Percentiles rank a stretch among this genome's conserved stretches.
phyloP scores from a whole-genome alignment of 2,888 invertebrate species.

The Beris morrisii region DNA sequence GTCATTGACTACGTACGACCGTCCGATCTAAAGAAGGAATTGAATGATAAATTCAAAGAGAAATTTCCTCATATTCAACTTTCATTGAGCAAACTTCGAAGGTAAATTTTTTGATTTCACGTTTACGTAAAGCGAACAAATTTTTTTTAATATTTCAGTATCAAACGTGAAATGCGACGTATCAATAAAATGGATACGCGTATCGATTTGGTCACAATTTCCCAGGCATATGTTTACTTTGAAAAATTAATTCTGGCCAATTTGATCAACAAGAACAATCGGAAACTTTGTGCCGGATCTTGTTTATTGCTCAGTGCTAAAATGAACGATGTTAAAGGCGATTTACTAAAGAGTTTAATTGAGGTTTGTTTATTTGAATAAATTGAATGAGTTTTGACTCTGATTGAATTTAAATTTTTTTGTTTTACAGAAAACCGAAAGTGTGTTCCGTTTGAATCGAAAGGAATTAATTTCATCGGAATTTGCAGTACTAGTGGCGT shows the following conservation, averaged over 20 bases:
- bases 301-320: slow-evolving; percentile 93
- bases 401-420: slow-evolving; percentile 9
- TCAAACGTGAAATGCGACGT: slow-evolving; percentile 94
- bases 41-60: slow-evolving; percentile 94
- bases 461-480: slow-evolving; percentile 90
- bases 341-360: slow-evolving; percentile 79
- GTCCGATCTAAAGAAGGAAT: slow-evolving; percentile 91
- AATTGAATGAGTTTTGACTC: slow-evolving; percentile 8
- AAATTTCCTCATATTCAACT: slow-evolving; percentile 94
- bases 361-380: slow-evolving; percentile 63
- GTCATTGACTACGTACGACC: slow-evolving; percentile 96
- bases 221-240: slow-evolving; percentile 97
- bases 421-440: slow-evolving; percentile 78
- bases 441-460: slow-evolving; percentile 83
- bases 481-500: slow-evolving; percentile 90
- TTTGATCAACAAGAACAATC: slow-evolving; percentile 90
- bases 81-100: slow-evolving; percentile 92
- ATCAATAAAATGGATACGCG: slow-evolving; percentile 83
- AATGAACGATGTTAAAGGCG: slow-evolving; percentile 95
- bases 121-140: no score
- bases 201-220: slow-evolving; percentile 86
- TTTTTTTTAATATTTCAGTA: slow-evolving; percentile 60
- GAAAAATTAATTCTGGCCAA: slow-evolving; percentile 92
- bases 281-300: slow-evolving; percentile 94
- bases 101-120: slow-evolving; percentile 60